Evolutionary conservation across 2,888 invertebrate genomes (phyloP).

Genomic region (Sinhomidia bicolor): DNA sequence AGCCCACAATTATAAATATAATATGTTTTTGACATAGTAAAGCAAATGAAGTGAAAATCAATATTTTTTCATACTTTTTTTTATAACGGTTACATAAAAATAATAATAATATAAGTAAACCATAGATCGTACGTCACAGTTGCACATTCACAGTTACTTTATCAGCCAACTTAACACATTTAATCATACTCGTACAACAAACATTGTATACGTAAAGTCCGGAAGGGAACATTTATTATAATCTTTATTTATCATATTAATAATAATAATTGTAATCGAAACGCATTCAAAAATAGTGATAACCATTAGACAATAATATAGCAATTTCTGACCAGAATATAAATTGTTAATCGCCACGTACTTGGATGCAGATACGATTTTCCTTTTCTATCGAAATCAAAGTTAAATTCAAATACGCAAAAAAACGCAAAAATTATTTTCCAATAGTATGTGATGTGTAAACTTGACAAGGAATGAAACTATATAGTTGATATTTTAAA

Average conservation of each 20-base stretch:
- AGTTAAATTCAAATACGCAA: background rate
- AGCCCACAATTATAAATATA: background rate
- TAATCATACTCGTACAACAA: conserved; percentile 21
- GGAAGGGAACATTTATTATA: conserved; percentile 32
- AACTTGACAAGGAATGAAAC: conserved; percentile 48
- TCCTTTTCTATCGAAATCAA: conserved; percentile 3
- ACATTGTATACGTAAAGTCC: conserved; percentile 45
- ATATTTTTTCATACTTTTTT: background rate
- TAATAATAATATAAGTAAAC: background rate
- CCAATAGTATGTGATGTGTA: background rate
- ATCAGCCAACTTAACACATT: conserved; percentile 18
- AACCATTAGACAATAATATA: background rate
- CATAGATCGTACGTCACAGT: conserved; percentile 22
- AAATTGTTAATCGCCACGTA: conserved; percentile 35
- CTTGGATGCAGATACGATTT: background rate
- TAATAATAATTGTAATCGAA: background rate
- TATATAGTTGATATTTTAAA: background rate
- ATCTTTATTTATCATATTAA: background rate
- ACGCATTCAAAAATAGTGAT: conserved; percentile 13
- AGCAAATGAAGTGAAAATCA: background rate
- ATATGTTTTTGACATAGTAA: background rate
- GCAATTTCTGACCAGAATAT: conserved; percentile 48
- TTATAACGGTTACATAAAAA: background rate
- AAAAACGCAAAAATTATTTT: conserved; percentile 2
- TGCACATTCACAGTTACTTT: conserved; percentile 40